Percentiles rank a stretch among this genome's conserved stretches.
Evolutionary conservation across 2,113 vertebrate species (phyloP).

Genomic region (Sprattus sprattus): DNA sequence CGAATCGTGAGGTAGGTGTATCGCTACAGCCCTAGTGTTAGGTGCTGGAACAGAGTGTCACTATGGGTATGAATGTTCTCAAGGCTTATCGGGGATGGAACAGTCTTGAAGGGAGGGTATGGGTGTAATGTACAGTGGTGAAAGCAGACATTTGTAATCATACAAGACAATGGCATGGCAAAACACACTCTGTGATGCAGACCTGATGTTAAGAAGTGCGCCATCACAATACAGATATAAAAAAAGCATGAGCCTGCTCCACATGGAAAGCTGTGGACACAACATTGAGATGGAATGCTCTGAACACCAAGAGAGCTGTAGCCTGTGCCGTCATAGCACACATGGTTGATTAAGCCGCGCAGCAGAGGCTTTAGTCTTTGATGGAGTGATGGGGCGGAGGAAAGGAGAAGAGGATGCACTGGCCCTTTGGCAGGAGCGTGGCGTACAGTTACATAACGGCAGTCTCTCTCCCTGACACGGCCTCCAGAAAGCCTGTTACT

Average conservation of each 20-base stretch:
- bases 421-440: background rate
- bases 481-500: constrained; percentile 12
- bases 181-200: background rate
- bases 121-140: background rate
- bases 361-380: background rate
- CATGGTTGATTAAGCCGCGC: background rate
- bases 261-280: background rate
- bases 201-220: background rate
- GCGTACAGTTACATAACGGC: background rate
- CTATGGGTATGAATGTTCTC: background rate
- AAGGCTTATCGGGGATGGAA: too few relatives aligned
- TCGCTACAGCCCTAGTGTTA: too few relatives aligned
- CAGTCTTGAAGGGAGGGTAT: background rate
- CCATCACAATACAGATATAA: background rate
- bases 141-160: background rate
- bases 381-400: constrained; percentile 19
- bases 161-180: background rate
- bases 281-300: background rate
- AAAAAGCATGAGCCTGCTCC: background rate
- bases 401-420: background rate
- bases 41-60: constrained; percentile 31
- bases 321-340: background rate
- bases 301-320: background rate
- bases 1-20: too few relatives aligned
- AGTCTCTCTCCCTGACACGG: background rate